Base-by-base conservation (phyloP, 2,888 invertebrate genomes). In the Lasioglossum zephyrum region DNA sequence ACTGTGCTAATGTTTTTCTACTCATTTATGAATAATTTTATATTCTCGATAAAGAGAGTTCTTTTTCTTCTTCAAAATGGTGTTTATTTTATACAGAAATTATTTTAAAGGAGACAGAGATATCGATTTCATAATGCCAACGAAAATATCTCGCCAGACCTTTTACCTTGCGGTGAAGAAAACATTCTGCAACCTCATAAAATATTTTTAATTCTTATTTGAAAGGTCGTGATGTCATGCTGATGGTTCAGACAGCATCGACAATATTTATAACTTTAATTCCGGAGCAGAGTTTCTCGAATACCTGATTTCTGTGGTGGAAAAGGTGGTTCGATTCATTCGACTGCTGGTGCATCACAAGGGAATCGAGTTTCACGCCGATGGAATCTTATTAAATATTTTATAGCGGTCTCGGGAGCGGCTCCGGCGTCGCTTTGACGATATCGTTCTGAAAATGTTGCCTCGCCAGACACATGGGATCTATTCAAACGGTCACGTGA, bases 401-500 rank as follows among this genome's bases (percentile, higher is more conserved):
- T 73, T 66, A 82, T 47, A 49, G 49, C 60, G 31, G 84, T 69
- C 77, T 49, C 70, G 39, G 47, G 8, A 39, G 4, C 36, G 22
- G 73, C 6, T 13, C n/a, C 49, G 6, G 60, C 77, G 44, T 53
- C 31, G 63, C 49, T 31, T 69, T 16, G 72, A 63, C 41, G 53
- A 63, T 73, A 75, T 78, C 70, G 75, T 63, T 16, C 22, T 44
- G 26, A 22, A 39, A 79, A 83, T 47, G 41, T 60, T 31, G 31
- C 49, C 13, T 36, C 31, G n/a, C 47, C 47, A 66, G 82, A 69
- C 57, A 76, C 72, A 31, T 66, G 77, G 49, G 72, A 77, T 76
- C 77, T 53, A 77, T 81, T 86, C 47, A 73, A 73, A 79, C 79
- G 70, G 77, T 79, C 77, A 77, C 69, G 83, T 49, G 77, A 81